Evolutionary conservation across 2,888 invertebrate genomes (phyloP).

Genomic region (Trissolcus brochymenae): DNA sequence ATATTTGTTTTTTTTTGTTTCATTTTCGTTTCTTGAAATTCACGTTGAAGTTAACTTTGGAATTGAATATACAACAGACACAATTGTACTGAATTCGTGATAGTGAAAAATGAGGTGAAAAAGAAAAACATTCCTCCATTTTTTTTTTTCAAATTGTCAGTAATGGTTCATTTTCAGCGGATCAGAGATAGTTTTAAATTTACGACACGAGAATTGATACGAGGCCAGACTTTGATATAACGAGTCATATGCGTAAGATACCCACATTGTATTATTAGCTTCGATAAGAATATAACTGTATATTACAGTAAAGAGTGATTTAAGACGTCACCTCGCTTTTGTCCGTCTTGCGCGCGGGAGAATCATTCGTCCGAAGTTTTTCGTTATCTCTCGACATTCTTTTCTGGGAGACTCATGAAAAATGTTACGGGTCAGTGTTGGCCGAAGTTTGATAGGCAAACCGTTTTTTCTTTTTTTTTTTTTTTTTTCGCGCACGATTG

Average conservation of each 20-base stretch:
- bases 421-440: conserved; percentile 23
- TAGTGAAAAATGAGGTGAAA: too few species aligned
- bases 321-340: conserved; percentile 37
- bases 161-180: conserved; percentile 53
- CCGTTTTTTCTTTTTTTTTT: too few species aligned
- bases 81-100: not conserved
- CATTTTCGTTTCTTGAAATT: too few species aligned
- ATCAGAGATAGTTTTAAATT: conserved; percentile 59
- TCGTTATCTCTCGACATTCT: conserved; percentile 5
- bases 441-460: conserved; percentile 9
- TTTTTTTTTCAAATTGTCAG: conserved; percentile 21
- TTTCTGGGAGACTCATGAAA: conserved; percentile 1
- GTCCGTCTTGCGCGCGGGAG: not conserved
- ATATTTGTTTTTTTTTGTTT: too few species aligned
- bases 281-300: conserved; percentile 55
- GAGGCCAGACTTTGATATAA: conserved; percentile 60
- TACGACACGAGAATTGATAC: conserved; percentile 59
- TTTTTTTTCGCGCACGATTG: conserved; percentile 17
- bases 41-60: too few species aligned
- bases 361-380: conserved; percentile 2
- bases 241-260: conserved; percentile 53
- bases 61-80: not conserved
- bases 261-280: conserved; percentile 57
- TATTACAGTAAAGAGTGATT: conserved; percentile 47
- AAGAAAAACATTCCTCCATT: too few species aligned